Conservation (phyloP, 2,888 invertebrate species). For the Drosophila gaucha region DNA sequence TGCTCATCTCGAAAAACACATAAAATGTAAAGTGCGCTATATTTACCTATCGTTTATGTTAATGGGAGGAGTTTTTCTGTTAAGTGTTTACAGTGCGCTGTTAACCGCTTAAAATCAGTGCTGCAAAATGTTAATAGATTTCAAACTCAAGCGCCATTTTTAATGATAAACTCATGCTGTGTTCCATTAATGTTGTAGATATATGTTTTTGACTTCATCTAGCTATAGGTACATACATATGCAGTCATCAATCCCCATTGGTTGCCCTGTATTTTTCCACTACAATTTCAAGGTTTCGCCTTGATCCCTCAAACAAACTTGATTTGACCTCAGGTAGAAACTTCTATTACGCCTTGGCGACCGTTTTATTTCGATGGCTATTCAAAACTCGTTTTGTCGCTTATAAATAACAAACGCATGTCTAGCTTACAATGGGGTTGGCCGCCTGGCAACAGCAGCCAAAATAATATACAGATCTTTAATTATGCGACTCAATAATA, state of each 20-base stretch:
- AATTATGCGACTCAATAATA: constrained; percentile 35
- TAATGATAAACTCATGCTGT: too few relatives aligned
- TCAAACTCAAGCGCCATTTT: constrained; percentile 13
- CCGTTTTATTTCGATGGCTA: constrained; percentile 18
- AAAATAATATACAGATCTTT: constrained; percentile 25
- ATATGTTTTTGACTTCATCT: neutral
- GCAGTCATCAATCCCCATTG: constrained; percentile 11
- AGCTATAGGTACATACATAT: constrained; percentile 3
- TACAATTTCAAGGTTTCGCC: constrained; percentile 23
- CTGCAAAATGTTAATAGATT: constrained; percentile 1
- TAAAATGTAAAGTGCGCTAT: neutral
- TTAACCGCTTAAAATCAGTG: constrained; percentile 15
- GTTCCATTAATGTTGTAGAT: neutral
- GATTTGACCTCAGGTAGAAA: constrained; percentile 62
- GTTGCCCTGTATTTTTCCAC: constrained; percentile 32
- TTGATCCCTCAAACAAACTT: constrained; percentile 55
- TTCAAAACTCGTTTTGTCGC: constrained; percentile 64
- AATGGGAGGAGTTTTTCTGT: constrained; percentile 5
- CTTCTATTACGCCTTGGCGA: constrained; percentile 65
- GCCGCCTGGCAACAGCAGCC: constrained; percentile 54
- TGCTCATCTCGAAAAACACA: neutral
- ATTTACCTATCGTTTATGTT: neutral
- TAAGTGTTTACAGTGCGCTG: neutral
- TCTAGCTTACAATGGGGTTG: constrained; percentile 32
- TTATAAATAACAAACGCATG: constrained; percentile 30